phyloP scores from a whole-genome alignment of 2,113 vertebrate genomes.

The Leptocoma aspasia region DNA sequence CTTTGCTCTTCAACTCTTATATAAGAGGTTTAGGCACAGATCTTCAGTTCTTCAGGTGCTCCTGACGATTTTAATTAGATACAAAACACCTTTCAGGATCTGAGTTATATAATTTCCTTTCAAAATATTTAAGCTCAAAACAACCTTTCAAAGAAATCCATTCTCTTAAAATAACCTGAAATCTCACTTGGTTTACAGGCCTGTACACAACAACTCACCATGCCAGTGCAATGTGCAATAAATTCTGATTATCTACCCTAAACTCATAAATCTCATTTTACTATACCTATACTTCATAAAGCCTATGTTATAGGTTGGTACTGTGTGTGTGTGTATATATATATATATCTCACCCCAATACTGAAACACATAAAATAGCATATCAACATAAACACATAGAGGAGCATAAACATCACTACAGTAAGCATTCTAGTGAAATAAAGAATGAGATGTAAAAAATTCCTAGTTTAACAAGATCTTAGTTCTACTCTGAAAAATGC shows the following conservation, averaged over 20 bases:
- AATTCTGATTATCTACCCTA: not conserved
- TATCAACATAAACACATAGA: not conserved
- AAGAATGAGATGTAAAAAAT: not conserved
- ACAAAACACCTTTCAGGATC: not conserved
- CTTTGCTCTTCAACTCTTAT: not conserved
- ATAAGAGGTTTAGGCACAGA: not conserved
- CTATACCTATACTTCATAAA: not conserved
- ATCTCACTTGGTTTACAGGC: not conserved
- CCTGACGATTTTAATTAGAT: not conserved
- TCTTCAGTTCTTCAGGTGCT: not conserved
- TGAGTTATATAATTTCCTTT: not conserved
- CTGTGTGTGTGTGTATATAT: not conserved
- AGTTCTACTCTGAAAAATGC: not conserved
- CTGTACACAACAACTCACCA: not conserved
- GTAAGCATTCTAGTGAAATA: not conserved
- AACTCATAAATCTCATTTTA: not conserved
- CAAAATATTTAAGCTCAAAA: not conserved
- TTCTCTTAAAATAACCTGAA: not conserved
- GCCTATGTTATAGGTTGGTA: not conserved
- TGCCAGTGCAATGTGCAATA: not conserved
- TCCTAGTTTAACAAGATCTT: not conserved
- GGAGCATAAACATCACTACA: not conserved
- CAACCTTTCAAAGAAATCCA: not conserved
- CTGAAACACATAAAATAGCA: not conserved
- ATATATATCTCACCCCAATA: not conserved